These are phyloP conservation scores for Calliopum simillimum DNA, from an alignment of 2,888 invertebrate genomes.

Conservation along the genomic window DNA sequence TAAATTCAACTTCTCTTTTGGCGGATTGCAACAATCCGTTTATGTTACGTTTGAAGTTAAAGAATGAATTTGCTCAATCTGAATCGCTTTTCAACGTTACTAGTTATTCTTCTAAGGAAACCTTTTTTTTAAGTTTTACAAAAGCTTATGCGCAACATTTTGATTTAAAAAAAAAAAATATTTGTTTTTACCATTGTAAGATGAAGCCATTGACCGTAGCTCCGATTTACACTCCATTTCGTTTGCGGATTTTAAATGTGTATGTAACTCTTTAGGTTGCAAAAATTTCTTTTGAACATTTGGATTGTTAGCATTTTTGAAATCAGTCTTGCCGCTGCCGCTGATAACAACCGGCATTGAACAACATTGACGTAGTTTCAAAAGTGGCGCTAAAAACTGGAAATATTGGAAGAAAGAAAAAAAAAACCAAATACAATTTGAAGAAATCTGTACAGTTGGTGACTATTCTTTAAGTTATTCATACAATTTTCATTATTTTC, in stretches of 20 bases:
- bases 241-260: constrained; percentile 74
- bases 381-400: constrained; percentile 73
- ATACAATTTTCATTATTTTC: constrained; percentile 52
- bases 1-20: no score
- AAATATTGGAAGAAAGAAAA: constrained; percentile 13
- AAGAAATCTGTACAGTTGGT: background rate
- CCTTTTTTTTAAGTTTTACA: no score
- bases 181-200: constrained; percentile 72
- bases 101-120: no score
- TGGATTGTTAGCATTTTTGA: constrained; percentile 56
- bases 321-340: background rate
- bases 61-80: no score
- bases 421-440: constrained; percentile 17
- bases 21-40: no score
- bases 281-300: constrained; percentile 66
- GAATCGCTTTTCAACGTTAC: no score
- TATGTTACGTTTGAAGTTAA: no score
- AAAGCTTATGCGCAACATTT: no score
- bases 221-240: constrained; percentile 73
- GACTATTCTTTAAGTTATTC: constrained; percentile 7
- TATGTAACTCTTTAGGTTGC: constrained; percentile 75
- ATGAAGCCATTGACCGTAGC: constrained; percentile 73
- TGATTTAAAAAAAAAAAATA: no score
- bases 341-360: constrained; percentile 73
- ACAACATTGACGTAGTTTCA: constrained; percentile 77